These are phyloP conservation scores for Sebastes wilsoni DNA, from an alignment of 2,797 vertebrate species.

Conservation along the genomic window DNA sequence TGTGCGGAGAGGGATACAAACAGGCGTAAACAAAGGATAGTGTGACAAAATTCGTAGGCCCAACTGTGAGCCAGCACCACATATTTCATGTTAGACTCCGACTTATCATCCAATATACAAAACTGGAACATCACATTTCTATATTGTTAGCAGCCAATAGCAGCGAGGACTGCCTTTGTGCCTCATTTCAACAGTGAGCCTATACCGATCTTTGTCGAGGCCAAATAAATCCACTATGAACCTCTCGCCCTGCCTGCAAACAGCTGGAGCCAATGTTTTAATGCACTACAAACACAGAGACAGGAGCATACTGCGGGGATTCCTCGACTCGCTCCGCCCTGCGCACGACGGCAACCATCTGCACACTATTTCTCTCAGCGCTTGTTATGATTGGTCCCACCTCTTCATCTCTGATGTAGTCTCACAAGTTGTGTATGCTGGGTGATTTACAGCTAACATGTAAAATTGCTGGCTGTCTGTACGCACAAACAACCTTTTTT, in stretches of 20 bases:
- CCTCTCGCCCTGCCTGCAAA: conserved; percentile 28
- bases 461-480: not conserved
- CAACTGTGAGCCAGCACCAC: not conserved
- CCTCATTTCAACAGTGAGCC: conserved; percentile 3
- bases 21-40: conserved; percentile 44
- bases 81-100: conserved; percentile 10
- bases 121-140: not conserved
- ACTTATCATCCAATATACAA: not conserved
- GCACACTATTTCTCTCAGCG: conserved; percentile 4
- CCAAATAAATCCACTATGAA: conserved; percentile 37
- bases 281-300: conserved; percentile 39
- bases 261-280: conserved; percentile 60
- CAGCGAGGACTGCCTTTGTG: not conserved
- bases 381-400: not conserved
- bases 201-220: conserved; percentile 11
- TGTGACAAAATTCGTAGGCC: conserved; percentile 28
- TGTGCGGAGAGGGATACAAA: conserved; percentile 31
- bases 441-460: not conserved
- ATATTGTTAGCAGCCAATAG: not conserved
- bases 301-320: conserved; percentile 13
- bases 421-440: not conserved
- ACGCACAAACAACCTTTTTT: not conserved
- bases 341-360: conserved; percentile 40
- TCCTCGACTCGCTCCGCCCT: not conserved
- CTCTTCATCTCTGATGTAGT: not conserved